Conservation (phyloP, 2,888 invertebrate genomes). For the Octodonta nipae region DNA sequence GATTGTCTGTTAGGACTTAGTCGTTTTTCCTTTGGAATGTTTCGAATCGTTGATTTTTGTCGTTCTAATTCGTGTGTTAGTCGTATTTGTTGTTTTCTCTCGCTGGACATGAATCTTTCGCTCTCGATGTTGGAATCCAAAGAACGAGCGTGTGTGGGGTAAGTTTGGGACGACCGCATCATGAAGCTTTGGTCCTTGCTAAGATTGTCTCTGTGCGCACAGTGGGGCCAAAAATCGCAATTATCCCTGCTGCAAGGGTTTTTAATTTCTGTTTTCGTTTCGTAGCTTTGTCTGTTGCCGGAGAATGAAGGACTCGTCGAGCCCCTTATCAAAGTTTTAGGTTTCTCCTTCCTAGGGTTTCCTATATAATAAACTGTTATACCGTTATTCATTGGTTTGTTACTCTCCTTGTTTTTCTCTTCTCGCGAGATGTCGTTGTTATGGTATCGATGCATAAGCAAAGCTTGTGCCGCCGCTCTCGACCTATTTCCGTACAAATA, state of each 20-base stretch:
- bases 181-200: slow-evolving; percentile 24
- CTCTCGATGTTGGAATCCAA: no score
- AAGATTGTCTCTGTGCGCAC: slow-evolving; percentile 36
- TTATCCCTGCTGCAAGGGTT: slow-evolving; percentile 40
- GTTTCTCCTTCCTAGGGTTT: slow-evolving; percentile 31
- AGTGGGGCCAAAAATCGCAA: slow-evolving; percentile 52
- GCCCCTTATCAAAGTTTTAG: slow-evolving; percentile 36
- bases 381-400: slow-evolving; percentile 24
- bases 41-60: no score
- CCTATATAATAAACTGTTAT: slow-evolving; percentile 31
- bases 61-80: slow-evolving; percentile 12
- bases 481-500: slow-evolving; percentile 42
- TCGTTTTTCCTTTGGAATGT: slow-evolving; percentile 9
- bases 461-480: slow-evolving; percentile 39
- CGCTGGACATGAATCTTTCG: no score
- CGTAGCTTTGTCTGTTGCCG: slow-evolving; percentile 21
- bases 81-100: no score
- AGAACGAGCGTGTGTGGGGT: slow-evolving; percentile 39
- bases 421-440: slow-evolving; percentile 26
- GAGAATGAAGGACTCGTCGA: slow-evolving; percentile 36
- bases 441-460: slow-evolving; percentile 28
- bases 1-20: slow-evolving; percentile 20
- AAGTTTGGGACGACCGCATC: slow-evolving; percentile 42
- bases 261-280: slow-evolving; percentile 12
- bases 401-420: slow-evolving; percentile 20